Evolutionary conservation across 2,113 vertebrate species (phyloP), one percentile per base, ranked within the genome.

Genomic region (Labeo rohita): DNA sequence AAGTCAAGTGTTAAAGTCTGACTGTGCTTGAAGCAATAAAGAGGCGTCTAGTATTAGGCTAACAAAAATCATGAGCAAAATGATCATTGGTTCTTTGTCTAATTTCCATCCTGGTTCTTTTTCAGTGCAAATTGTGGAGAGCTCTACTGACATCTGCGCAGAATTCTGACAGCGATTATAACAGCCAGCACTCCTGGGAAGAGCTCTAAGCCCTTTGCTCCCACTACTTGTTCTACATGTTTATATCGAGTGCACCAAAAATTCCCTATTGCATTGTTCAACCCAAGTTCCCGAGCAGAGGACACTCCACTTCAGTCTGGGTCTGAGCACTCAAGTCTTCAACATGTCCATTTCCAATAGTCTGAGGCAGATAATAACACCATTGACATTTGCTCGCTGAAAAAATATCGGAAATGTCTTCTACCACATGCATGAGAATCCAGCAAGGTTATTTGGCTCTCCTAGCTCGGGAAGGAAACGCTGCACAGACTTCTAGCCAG

Each of bases 341-440:
- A 28, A 59, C 77, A 43, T 56, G 34, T 50, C 85, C 68, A 18
- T 49, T 23, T 74, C 54, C 78, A 74, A 65, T 43, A 50, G 54
- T 75, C 45, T 8, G 10, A 4, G 21, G 43, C 23, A 77, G 72
- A 77, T 77, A 68, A 76, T 73, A 74, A 76, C 56, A 15, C 5
- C 61, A 68, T 66, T 84, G 47, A 78, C 84, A 79, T 86, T 86
- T 86, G 10, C 65, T 45, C 65, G 15, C 78, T 28, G 59, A 47
- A 10, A 80, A 47, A 10, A 80, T 34, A 65, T 65, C 78, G 45
- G 43, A 12, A 9, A 49, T 8, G 13, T 47, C 43, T 80, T 65
- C 79, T 16, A 34, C 8, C 59, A 80, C 59, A 18, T 45, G 36
- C 34, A 47, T 28, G 79, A 66, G 65, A 70, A 82, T 82, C 45